Evolutionary conservation across 92 coral and sea anemone species (phyloP), one percentile per base, ranked within the genome.

Genomic region (Epizoanthus rinbou): DNA sequence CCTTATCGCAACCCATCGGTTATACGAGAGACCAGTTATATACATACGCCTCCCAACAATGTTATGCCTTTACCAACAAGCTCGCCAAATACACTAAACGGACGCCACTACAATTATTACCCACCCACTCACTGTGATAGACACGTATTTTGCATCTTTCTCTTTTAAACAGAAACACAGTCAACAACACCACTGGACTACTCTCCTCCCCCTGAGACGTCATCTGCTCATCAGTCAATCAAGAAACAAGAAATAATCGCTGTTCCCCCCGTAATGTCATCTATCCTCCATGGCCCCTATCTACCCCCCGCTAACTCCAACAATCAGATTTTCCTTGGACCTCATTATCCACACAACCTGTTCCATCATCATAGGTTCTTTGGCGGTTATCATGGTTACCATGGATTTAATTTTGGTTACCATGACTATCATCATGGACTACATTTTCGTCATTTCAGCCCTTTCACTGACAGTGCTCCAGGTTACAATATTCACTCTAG

Each of bases 231-330:
- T 19, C 16, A 0, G 15, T 19, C 53, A 3, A 25, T 54, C 65
- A 84, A 84, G 23, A 84, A 84, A 28, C 92, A 89, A 43, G 85
- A 81, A 43, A 81, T 86, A 8, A 84, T 89, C 6, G 92, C 92
- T n/a, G 88, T 89, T 15, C 92, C 92, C 52, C 92, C 92, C 7
- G 92, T 87, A 22, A 66, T 90, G 71, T 75, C 92, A 13, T 89
- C 92, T 28, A 87, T 81, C 28, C 81, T 89, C 24, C 79, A 81
- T 31, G 90, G 86, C n/a, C 90, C 92, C 15, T 86, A 89, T 63
- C 90, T 87, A 5, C 91, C 90, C 28, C 90, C 92, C n/a, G 91
- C 87, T 28, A 73, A 86, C 65, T 88, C 87, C 31, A 87, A 87
- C 60, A 89, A 89, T 73, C 91, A 89, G 56, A 75, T 89, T 31